A percentile compares a stretch with the other conserved stretches of the same genome.
These are phyloP conservation scores for Tanytarsus gracilentus DNA, from an alignment of 2,888 invertebrate species.

Conservation along the genomic window DNA sequence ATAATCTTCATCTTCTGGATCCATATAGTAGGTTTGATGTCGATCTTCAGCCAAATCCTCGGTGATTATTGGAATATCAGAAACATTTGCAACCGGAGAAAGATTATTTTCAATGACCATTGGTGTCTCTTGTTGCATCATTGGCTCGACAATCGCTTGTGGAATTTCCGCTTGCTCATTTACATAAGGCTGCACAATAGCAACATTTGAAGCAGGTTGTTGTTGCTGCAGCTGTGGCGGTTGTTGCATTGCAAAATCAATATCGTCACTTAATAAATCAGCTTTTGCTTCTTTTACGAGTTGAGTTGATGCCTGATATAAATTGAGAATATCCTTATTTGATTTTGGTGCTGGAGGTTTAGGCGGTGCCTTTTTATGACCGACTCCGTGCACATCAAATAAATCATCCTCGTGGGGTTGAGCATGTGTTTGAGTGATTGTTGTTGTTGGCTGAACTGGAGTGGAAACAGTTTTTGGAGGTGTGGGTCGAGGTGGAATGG, in stretches of 20 bases:
- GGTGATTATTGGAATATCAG: not conserved
- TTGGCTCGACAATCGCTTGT: slow-evolving; percentile 6
- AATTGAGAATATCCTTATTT: slow-evolving; percentile 52
- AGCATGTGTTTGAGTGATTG: slow-evolving; percentile 33
- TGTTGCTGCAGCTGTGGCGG: slow-evolving; percentile 29
- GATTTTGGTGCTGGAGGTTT: slow-evolving; percentile 47
- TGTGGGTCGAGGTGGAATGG: slow-evolving; percentile 38
- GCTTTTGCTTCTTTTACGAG: slow-evolving; percentile 41
- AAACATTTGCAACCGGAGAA: not conserved
- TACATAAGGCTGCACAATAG: slow-evolving; percentile 14
- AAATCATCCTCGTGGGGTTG: slow-evolving; percentile 45
- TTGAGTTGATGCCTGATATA: slow-evolving; percentile 45
- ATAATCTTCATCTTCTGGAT: slow-evolving; percentile 3
- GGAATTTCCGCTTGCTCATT: slow-evolving; percentile 11
- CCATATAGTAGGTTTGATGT: slow-evolving; percentile 33
- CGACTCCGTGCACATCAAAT: slow-evolving; percentile 46
- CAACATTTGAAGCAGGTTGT: slow-evolving; percentile 1
- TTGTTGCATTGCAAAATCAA: slow-evolving; percentile 34
- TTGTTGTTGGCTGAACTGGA: slow-evolving; percentile 31
- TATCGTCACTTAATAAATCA: slow-evolving; percentile 52
- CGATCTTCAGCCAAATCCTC: slow-evolving; percentile 11
- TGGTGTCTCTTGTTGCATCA: not conserved
- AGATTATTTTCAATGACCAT: not conserved
- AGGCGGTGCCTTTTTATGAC: slow-evolving; percentile 44
- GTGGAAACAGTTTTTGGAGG: slow-evolving; percentile 34